Evolutionary conservation across 2,888 invertebrate genomes (phyloP), one percentile per base, ranked within the genome.

Genomic region (Tholera decimalis): DNA sequence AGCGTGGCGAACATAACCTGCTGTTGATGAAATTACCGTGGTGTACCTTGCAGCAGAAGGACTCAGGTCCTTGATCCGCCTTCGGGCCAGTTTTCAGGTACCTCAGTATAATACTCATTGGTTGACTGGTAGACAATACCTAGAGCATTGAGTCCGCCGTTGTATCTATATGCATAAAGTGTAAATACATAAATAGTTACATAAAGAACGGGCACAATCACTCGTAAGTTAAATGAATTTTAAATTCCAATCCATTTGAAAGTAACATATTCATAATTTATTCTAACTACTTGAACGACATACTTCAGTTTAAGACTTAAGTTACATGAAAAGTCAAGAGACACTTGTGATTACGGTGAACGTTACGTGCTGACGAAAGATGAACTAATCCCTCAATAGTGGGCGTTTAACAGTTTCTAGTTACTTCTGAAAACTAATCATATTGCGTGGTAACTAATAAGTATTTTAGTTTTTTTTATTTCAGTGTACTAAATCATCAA

Each of bases 281-380:
- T 28, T 18, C n/a, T n/a, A n/a, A n/a, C 6, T 13, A 49, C 49
- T 50, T 66, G 24, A 59, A 50, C 43, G 24, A 50, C 37, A 66
- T 50, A 41, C 35, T 50, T 44, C n/a, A 47, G 22, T 39, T 51
- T 22, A 33, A 55, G 46, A 46, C 56, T 30, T 53, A 18, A 53
- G 28, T 63, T 26, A 60, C 50, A 61, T 35, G 28, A 18, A 22
- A 46, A 62, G 22, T 62, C 28, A 49, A 65, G 47, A 37, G n/a
- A 24, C 11, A 35, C 51, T 51, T 41, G 28, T 53, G 51, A 47
- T 53, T 47, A 41, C 33, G 46, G 18, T 26, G 20, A 24, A 39
- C 51, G 51, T 50, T 33, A 39, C 22, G 26, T 39, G 15, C 57
- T 57, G 22, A 58, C 33, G 33, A 26, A 20, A 49, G 30, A 11